Base-by-base conservation (phyloP, 2,113 vertebrate genomes). In the Sinocyclocheilus rhinocerous region DNA sequence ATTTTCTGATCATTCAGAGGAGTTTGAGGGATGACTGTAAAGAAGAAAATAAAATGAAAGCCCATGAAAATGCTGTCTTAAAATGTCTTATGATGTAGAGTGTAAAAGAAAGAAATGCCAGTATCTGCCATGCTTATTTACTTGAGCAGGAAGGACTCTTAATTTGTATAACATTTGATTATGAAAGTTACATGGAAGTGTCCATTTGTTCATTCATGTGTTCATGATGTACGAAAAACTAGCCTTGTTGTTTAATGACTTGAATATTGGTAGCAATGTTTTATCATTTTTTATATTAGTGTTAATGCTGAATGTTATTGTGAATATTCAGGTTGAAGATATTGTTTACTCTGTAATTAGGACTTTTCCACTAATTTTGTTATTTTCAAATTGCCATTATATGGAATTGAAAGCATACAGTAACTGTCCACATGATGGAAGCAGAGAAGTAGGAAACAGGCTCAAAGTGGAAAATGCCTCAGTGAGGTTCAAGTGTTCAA, bases 401-500 rank as follows among this genome's bases (percentile, higher is more conserved):
- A n/a, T 76, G 33, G 16, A 36, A 24, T 15, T 20, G 6, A 45
- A 82, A 29, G 6, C 33, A 24, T 72, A 59, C 26, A 45, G 10
- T 78, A 24, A 72, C 13, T 42, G 50, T 83, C 84, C 79, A 72
- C 63, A 45, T 70, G 84, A 45, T 83, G 79, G 84, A 42, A 83
- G 72, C 50, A 85, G 65, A 82, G 77, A 12, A 15, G 26, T 24
- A 39, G 18, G 33, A 85, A 29, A 24, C 48, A 33, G 61, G n/a
- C 50, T 29, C 6, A 10, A 29, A n/a, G 55, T 52, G 6, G 33
- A 22, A 61, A 4, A 24, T 87, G 39, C 24, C 48, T 72, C 45
- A 16, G 33, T 55, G 22, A 52, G 52, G 33, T 26, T 16, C 12
- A 55, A 87, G 12, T 59, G 26, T 52, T 75, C 7, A 3, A 16